Evolutionary conservation across 2,113 vertebrate species (phyloP).

Genomic region (Trichechus manatus): DNA sequence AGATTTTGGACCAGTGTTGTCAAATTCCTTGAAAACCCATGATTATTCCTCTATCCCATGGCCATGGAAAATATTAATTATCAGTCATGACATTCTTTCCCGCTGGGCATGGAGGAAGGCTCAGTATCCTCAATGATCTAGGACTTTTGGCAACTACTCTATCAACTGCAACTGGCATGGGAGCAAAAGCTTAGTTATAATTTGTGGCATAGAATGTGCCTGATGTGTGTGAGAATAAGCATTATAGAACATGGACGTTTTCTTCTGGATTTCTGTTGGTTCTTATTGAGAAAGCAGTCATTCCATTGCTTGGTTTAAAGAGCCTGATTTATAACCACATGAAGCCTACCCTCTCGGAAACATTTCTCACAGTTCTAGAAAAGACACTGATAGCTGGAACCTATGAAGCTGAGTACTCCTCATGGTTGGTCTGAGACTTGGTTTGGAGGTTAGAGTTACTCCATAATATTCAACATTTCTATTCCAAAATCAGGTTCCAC

Average conservation of each 20-base stretch:
- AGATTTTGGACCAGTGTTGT: background rate
- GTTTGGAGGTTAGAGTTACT: background rate
- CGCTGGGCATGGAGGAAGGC: background rate
- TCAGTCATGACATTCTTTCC: background rate
- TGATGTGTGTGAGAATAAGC: background rate
- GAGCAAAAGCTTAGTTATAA: background rate
- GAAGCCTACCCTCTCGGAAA: background rate
- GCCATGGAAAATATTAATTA: background rate
- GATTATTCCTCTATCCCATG: background rate
- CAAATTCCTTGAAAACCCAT: background rate
- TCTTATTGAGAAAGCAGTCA: background rate
- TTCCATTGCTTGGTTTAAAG: too few species aligned
- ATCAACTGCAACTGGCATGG: background rate
- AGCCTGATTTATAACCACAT: background rate
- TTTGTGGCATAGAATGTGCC: background rate
- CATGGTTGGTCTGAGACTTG: background rate
- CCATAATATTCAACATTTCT: background rate
- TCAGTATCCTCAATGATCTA: background rate
- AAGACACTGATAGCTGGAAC: background rate
- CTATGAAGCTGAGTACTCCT: background rate
- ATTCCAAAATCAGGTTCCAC: background rate
- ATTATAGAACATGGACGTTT: background rate
- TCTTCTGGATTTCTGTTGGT: background rate
- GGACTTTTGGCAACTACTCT: background rate
- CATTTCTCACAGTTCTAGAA: background rate